phyloP scores from a whole-genome alignment of 2,797 vertebrate genomes.

The Neoniphon sammara region DNA sequence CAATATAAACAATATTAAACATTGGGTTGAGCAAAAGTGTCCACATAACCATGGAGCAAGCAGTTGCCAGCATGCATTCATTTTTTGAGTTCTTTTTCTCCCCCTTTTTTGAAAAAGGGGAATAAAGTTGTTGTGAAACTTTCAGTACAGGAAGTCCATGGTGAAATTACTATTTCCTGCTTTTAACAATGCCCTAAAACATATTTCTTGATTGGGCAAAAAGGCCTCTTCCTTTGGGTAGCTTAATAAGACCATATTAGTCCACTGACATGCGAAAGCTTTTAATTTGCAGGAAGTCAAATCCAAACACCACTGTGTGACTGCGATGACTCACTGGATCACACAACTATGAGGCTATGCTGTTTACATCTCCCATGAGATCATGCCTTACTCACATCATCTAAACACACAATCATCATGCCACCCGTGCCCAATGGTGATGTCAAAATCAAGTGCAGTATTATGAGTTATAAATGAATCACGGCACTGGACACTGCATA shows the following conservation, averaged over 20 bases:
- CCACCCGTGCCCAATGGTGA: slow-evolving; percentile 56
- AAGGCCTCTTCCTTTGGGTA: slow-evolving; percentile 26
- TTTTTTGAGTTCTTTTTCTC: background rate
- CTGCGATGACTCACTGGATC: slow-evolving; percentile 78
- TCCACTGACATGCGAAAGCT: slow-evolving; percentile 56
- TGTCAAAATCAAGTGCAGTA: slow-evolving; percentile 17
- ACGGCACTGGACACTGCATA: slow-evolving; percentile 12
- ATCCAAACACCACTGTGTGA: slow-evolving; percentile 74
- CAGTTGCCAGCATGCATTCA: slow-evolving; percentile 7
- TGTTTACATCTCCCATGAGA: slow-evolving; percentile 82
- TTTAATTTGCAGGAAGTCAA: slow-evolving; percentile 73
- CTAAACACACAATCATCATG: slow-evolving; percentile 80
- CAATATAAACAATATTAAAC: slow-evolving; percentile 3
- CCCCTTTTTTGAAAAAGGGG: slow-evolving; percentile 16
- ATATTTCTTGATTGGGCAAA: slow-evolving; percentile 65
- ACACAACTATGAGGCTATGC: slow-evolving; percentile 74
- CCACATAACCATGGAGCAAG: background rate
- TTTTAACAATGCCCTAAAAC: slow-evolving; percentile 76
- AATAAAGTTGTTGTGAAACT: slow-evolving; percentile 61
- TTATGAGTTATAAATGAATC: slow-evolving; percentile 54
- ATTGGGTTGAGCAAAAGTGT: slow-evolving; percentile 1
- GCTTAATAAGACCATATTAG: slow-evolving; percentile 53
- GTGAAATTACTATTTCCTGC: slow-evolving; percentile 73
- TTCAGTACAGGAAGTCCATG: slow-evolving; percentile 62
- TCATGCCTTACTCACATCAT: slow-evolving; percentile 79